Evolutionary conservation across 2,888 invertebrate genomes (phyloP).

Genomic region (Callyntrura sp.): DNA sequence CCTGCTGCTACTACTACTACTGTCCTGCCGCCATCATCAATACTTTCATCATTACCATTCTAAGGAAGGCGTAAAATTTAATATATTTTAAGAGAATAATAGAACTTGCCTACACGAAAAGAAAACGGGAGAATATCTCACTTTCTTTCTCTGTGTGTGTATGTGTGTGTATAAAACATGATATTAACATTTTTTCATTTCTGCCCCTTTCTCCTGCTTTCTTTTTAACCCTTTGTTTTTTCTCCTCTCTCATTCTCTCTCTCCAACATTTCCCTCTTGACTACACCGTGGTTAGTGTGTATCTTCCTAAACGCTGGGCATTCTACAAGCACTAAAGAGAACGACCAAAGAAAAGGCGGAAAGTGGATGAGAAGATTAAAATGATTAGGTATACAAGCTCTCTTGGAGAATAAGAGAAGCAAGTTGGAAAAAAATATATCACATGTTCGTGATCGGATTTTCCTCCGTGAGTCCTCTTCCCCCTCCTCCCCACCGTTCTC

Average conservation of each 20-base stretch:
- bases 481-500: neutral
- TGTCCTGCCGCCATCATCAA: neutral
- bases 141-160: neutral
- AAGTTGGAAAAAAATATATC: slow-evolving; percentile 65
- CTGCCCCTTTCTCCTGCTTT: slow-evolving; percentile 2
- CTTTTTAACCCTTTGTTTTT: slow-evolving; percentile 22
- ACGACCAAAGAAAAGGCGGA: slow-evolving; percentile 32
- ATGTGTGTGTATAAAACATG: neutral
- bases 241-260: neutral
- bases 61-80: slow-evolving; percentile 1
- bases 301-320: neutral
- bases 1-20: neutral
- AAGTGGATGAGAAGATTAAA: slow-evolving; percentile 42
- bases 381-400: slow-evolving; percentile 52
- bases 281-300: neutral
- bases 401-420: neutral
- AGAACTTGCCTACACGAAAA: slow-evolving; percentile 61
- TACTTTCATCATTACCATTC: neutral
- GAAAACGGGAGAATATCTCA: slow-evolving; percentile 44
- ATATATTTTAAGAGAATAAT: slow-evolving; percentile 65
- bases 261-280: neutral
- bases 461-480: slow-evolving; percentile 29
- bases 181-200: neutral
- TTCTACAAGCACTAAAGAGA: slow-evolving; percentile 2
- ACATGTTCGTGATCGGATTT: slow-evolving; percentile 76